Base-by-base conservation (phyloP, 2,888 invertebrate species). In the Tromatobia lineatoria region DNA sequence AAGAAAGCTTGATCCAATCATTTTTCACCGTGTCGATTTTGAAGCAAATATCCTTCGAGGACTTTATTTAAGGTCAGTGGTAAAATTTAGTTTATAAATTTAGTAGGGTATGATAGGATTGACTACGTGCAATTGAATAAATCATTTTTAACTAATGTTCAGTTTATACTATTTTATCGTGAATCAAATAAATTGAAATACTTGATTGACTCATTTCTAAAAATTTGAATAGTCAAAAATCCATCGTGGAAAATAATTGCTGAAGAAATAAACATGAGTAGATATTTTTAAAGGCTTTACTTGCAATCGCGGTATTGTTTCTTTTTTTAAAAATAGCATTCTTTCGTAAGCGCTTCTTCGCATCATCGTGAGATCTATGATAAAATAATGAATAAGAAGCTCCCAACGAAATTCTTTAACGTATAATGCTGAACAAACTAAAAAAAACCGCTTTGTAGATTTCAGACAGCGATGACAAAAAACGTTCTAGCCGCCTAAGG, bases 1-100 rank as follows among this genome's bases (percentile, higher is more conserved):
- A 64, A 11, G 38, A 20, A 38, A 64, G 64, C 64, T 38, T 38
- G 64, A 64, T 64, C 64, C 20, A 64, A 64, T 64, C 38, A 64
- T 64, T 64, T 64, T 64, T 42, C 57, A 29, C 29, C 20, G 2
- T 20, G 52, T 54, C 38, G 34, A 34, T 20, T 54, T 70, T 52
- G 3, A 13, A 18, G 38, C 38, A 38, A 38, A 34, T 13, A 18
- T 23, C 8, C 15, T 59, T 29, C 1, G 34, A 38, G 18, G 11
- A 15, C 4, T 50, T 2, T 50, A 18, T 1, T 45, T 15, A 4
- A 15, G 45, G 8, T 15, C 8, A 2, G 15, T 50, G 6, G 34
- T 4, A 29, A 29, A 29, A 3, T 4, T 29, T 4, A 29, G 34
- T 7, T 8, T 38, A 3, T 38, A n/a, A n/a, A 7, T 38, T 8